These are phyloP conservation scores for Urocitellus parryii DNA, from an alignment of 2,113 vertebrate genomes.

Conservation along the genomic window DNA sequence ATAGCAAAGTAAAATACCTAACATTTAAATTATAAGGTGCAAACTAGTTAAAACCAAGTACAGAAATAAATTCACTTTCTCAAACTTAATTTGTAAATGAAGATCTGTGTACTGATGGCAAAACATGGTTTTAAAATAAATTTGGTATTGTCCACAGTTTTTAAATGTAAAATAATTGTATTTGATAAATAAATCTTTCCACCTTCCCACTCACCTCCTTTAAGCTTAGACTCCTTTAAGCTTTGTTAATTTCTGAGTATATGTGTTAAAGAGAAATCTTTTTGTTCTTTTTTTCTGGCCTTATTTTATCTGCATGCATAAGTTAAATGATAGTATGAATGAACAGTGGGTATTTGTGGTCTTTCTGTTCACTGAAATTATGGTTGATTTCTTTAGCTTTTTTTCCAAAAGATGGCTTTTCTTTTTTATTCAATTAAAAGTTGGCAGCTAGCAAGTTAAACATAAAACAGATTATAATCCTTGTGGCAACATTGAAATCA, in stretches of 20 bases:
- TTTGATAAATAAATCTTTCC: not conserved
- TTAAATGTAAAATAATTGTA: constrained; percentile 25
- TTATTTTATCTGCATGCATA: constrained; percentile 58
- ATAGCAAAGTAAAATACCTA: not conserved
- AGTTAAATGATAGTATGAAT: constrained; percentile 41
- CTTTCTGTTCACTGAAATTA: constrained; percentile 67
- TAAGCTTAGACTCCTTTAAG: not conserved
- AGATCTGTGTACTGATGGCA: not conserved
- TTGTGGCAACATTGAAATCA: not conserved
- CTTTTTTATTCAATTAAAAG: constrained; percentile 37
- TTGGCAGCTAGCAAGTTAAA: constrained; percentile 30
- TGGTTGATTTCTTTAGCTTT: constrained; percentile 39
- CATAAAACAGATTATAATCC: constrained; percentile 17
- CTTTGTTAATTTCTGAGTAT: constrained; percentile 53
- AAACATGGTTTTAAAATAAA: not conserved
- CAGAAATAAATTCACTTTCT: not conserved
- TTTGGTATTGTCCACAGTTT: not conserved
- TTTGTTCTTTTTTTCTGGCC: not conserved
- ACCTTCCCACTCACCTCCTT: not conserved
- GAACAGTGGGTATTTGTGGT: constrained; percentile 43
- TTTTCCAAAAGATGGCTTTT: constrained; percentile 34
- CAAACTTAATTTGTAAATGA: not conserved
- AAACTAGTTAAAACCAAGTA: not conserved
- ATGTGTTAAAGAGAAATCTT: constrained; percentile 19
- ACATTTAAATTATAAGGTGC: not conserved